phyloP scores from a whole-genome alignment of 2,113 vertebrate species.

The Menura novaehollandiae region DNA sequence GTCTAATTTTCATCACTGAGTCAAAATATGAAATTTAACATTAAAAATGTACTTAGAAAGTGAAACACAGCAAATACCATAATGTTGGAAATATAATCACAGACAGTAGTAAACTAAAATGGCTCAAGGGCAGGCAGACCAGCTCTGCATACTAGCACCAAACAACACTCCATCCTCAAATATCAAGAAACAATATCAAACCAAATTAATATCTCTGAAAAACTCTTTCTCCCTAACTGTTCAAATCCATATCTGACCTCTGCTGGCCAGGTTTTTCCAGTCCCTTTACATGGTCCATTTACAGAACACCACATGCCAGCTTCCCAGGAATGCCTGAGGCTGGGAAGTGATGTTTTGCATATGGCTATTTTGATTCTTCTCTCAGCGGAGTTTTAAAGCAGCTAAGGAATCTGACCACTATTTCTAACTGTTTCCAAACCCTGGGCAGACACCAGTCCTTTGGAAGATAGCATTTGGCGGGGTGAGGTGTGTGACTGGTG shows the following conservation, averaged over 20 bases:
- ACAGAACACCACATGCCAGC: fast-evolving
- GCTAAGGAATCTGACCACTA: background rate
- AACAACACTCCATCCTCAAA: background rate
- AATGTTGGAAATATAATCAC: background rate
- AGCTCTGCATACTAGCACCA: background rate
- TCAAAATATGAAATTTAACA: background rate
- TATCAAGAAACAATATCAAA: background rate
- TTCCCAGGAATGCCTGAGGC: background rate
- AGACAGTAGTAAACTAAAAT: background rate
- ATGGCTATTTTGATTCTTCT: background rate
- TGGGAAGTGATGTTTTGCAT: background rate
- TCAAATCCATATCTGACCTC: slow-evolving; percentile 26
- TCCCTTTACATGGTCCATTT: background rate
- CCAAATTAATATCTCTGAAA: background rate
- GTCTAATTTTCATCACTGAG: background rate
- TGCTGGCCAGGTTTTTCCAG: background rate
- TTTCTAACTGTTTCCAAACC: background rate
- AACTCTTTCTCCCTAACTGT: background rate
- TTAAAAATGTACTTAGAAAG: background rate
- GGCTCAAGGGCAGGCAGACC: background rate
- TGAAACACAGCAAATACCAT: background rate
- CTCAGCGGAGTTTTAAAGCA: background rate
- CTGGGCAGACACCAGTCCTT: background rate
- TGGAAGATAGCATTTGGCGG: background rate
- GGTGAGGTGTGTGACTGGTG: background rate